These are phyloP conservation scores for Acanthosepion pharaonis DNA, from an alignment of 2,888 invertebrate genomes.

Conservation along the genomic window DNA sequence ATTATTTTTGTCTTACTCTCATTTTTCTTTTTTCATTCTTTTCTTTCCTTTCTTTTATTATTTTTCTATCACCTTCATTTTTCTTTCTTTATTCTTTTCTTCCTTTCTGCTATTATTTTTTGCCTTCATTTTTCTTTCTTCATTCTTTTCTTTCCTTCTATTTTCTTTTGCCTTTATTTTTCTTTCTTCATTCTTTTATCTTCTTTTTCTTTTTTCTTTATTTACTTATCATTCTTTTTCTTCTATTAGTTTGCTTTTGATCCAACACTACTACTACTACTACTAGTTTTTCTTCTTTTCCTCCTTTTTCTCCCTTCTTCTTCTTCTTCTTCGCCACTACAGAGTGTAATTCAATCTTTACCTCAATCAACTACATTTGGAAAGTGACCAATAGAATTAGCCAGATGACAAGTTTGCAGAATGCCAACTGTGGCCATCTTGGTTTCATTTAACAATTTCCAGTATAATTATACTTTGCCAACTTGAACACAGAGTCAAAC, in stretches of 20 bases:
- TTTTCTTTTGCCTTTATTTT: not conserved
- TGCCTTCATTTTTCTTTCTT: too few relatives aligned
- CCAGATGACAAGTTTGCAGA: slow-evolving; percentile 7
- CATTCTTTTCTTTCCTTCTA: too few relatives aligned
- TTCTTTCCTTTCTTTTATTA: too few relatives aligned
- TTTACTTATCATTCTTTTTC: too few relatives aligned
- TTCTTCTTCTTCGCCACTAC: not conserved
- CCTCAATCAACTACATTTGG: not conserved
- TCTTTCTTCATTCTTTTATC: too few relatives aligned
- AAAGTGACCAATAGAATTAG: not conserved
- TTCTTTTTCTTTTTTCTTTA: too few relatives aligned
- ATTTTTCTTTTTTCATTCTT: too few relatives aligned
- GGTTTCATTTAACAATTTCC: not conserved
- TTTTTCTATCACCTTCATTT: too few relatives aligned
- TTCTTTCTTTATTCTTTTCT: too few relatives aligned
- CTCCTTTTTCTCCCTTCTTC: too few relatives aligned
- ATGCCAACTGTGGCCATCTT: not conserved
- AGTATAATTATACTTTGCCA: not conserved
- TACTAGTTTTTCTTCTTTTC: not conserved
- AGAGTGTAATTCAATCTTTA: not conserved
- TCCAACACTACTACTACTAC: not conserved
- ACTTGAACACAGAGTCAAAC: not conserved
- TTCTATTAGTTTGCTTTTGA: not conserved
- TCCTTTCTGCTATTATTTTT: too few relatives aligned
- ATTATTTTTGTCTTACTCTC: too few relatives aligned